phyloP scores from a whole-genome alignment of 2,797 vertebrate genomes.

The Myotis vivesi region DNA sequence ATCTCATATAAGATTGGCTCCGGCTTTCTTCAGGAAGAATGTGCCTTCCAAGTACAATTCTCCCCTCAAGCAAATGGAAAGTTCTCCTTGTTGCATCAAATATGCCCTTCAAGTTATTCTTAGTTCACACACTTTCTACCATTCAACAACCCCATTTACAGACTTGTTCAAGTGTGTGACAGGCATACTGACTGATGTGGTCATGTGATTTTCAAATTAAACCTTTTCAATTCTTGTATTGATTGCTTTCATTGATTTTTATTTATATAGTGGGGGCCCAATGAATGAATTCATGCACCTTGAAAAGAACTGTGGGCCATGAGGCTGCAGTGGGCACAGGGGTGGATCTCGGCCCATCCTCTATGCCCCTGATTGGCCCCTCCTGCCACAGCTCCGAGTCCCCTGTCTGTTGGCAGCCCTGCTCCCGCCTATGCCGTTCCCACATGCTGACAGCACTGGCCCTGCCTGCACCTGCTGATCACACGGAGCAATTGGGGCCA shows the following conservation, averaged over 20 bases:
- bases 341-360: too few species aligned
- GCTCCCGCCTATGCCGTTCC: too few species aligned
- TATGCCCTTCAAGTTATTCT: not conserved
- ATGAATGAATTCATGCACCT: too few species aligned
- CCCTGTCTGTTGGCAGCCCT: too few species aligned
- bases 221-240: not conserved
- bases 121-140: not conserved
- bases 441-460: too few species aligned
- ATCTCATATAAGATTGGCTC: not conserved
- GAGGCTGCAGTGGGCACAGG: too few species aligned
- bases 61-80: not conserved
- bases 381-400: too few species aligned
- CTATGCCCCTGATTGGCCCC: too few species aligned
- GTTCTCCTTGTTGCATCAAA: not conserved
- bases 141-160: not conserved
- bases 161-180: not conserved
- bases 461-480: too few species aligned
- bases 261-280: too few species aligned
- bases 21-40: not conserved
- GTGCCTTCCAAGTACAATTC: not conserved
- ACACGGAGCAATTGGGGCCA: too few species aligned
- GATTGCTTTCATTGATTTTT: slow-evolving; percentile 5
- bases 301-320: too few species aligned
- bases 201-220: slow-evolving; percentile 8
- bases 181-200: not conserved